phyloP scores from a whole-genome alignment of 2,113 vertebrate genomes.

The Oncorhynchus keta region DNA sequence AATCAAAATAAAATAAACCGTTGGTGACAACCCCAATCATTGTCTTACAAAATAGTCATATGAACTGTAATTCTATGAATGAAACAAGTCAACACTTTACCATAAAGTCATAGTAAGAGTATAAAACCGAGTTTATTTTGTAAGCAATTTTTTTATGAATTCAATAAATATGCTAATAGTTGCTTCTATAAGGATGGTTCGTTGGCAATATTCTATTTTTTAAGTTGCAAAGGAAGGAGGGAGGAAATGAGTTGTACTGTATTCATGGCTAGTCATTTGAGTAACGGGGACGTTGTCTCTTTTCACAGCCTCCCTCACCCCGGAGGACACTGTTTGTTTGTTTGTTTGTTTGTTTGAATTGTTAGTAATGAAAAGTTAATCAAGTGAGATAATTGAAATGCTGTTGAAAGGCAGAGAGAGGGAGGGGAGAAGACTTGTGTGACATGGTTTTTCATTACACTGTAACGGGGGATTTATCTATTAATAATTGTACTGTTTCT shows the following conservation, averaged over 20 bases:
- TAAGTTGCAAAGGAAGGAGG: constrained; percentile 46
- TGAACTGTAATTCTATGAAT: no score
- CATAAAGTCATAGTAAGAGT: no score
- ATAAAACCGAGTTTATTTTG: constrained; percentile 12
- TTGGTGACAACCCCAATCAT: no score
- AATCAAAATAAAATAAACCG: no score
- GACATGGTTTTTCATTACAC: constrained; percentile 57
- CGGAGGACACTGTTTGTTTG: constrained; percentile 58
- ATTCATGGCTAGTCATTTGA: constrained; percentile 42
- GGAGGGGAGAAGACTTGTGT: constrained; percentile 51
- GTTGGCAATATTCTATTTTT: not conserved
- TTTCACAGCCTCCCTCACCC: constrained; percentile 51
- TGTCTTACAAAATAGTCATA: no score
- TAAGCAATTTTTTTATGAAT: constrained; percentile 41
- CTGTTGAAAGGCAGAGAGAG: constrained; percentile 56
- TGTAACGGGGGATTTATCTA: constrained; percentile 24
- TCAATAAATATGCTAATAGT: constrained; percentile 72
- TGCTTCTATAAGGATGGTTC: constrained; percentile 33
- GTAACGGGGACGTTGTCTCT: constrained; percentile 50
- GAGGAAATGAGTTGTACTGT: constrained; percentile 40
- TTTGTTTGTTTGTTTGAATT: constrained; percentile 50
- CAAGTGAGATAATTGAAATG: constrained; percentile 73
- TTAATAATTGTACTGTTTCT: constrained; percentile 13
- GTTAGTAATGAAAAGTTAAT: constrained; percentile 74
- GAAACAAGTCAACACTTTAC: no score